These are phyloP conservation scores for Chaetophractus vellerosus DNA, from an alignment of 2,797 vertebrate species.

Conservation along the genomic window DNA sequence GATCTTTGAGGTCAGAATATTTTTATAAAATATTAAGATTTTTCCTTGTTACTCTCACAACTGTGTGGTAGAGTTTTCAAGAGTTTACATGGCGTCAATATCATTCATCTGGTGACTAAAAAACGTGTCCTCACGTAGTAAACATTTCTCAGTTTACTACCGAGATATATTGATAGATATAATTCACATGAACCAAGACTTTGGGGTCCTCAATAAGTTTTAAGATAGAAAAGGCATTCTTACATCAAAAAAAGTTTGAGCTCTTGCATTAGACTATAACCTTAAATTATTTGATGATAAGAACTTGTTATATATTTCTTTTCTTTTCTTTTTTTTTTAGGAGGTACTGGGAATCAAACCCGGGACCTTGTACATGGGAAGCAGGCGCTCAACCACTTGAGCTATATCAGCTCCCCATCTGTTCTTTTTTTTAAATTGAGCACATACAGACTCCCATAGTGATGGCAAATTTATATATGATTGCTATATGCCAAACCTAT, in stretches of 20 bases:
- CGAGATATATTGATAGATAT: accelerated
- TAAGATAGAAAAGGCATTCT: background rate
- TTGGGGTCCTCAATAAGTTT: background rate
- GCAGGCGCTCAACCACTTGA: no score
- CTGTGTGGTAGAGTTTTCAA: background rate
- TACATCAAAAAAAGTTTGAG: accelerated
- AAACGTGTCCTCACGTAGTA: accelerated
- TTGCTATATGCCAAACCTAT: background rate
- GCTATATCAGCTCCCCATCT: no score
- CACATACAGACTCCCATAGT: background rate
- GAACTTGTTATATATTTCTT: no score
- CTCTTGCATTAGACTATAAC: background rate
- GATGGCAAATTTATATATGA: accelerated
- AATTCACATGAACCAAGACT: background rate
- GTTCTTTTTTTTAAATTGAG: background rate
- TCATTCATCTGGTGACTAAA: accelerated
- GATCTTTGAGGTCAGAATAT: accelerated
- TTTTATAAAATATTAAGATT: background rate
- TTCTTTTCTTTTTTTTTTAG: no score
- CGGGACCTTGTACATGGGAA: no score
- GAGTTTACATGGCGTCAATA: no score
- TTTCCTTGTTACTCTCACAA: no score
- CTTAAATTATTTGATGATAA: no score
- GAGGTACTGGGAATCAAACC: no score
- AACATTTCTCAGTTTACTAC: no score